Evolutionary conservation across 2,113 vertebrate species (phyloP), one percentile per base, ranked within the genome.

Genomic region (Cnemophilus loriae): DNA sequence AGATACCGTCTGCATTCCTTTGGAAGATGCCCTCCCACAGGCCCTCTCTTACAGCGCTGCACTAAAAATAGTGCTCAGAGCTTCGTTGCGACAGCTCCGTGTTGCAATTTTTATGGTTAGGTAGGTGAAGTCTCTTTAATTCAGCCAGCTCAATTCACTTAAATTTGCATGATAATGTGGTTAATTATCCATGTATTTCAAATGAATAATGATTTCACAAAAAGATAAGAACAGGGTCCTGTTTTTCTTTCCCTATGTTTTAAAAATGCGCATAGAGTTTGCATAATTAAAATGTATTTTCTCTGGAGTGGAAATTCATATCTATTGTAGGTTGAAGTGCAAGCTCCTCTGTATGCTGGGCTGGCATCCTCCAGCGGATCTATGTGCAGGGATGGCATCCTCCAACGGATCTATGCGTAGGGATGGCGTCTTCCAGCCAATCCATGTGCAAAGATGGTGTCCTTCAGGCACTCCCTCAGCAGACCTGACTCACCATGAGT

Each of bases 171-270:
- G 75, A 96, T 95, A 94, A 90, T 94, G 64, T 79, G 61, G 69
- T 91, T 97, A 96, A 96, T 96, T 96, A 95, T 71, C 96, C 86
- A 63, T 56, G 28, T 68, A 69, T 91, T 96, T 95, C 87, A 96
- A 90, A 69, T 8, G 13, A 87, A 80, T 85, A 93, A 87, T 37
- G 84, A 96, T 95, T 90, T 89, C 94, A 93, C 70, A 87, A 82
- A 93, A 90, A 94, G 93, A 95, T 91, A 94, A 95, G 93, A 63
- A 50, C 56, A 53, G 17, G 57, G 64, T 53, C 79, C 91, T 79
- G 74, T 5, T 96, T 91, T 87, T 81, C 84, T 67, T 92, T 39
- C 80, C 60, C 76, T 71, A 1, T 64, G 23, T 75, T 81, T 95
- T 30, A 92, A 91, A 95, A 87, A 87, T 89, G 94, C 3, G 7